Evolutionary conservation across 1,140 invertebrate genomes (phyloP).

Genomic region (Orchesella cincta): DNA sequence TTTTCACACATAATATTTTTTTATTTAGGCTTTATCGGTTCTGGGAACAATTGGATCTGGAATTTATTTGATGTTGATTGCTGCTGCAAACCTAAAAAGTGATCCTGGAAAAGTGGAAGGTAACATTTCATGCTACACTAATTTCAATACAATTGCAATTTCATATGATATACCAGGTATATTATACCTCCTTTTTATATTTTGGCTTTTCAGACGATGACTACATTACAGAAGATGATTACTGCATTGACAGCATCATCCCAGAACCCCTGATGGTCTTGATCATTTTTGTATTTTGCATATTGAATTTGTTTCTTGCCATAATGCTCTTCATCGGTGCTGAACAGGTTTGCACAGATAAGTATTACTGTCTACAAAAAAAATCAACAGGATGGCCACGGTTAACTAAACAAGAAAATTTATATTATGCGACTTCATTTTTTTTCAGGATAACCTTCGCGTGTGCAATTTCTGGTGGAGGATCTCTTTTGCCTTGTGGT

Average conservation of each 20-base stretch:
- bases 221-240: background rate
- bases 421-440: no score
- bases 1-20: background rate
- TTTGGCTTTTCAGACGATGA: background rate
- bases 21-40: background rate
- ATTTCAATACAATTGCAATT: no score
- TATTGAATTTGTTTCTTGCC: slow-evolving; percentile 24
- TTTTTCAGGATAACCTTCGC: slow-evolving; percentile 20
- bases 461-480: slow-evolving; percentile 10
- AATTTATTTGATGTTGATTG: background rate
- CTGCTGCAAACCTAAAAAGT: background rate
- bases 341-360: slow-evolving; percentile 19
- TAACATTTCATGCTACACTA: background rate
- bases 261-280: background rate
- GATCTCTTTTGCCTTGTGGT: background rate
- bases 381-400: no score
- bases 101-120: slow-evolving; percentile 9
- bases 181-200: background rate
- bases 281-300: background rate
- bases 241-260: slow-evolving; percentile 10
- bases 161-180: background rate
- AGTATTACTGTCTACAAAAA: no score
- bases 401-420: no score
- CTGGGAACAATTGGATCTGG: background rate
- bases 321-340: slow-evolving; percentile 23